phyloP scores from a whole-genome alignment of 2,113 vertebrate genomes.

The Nipponia nippon region DNA sequence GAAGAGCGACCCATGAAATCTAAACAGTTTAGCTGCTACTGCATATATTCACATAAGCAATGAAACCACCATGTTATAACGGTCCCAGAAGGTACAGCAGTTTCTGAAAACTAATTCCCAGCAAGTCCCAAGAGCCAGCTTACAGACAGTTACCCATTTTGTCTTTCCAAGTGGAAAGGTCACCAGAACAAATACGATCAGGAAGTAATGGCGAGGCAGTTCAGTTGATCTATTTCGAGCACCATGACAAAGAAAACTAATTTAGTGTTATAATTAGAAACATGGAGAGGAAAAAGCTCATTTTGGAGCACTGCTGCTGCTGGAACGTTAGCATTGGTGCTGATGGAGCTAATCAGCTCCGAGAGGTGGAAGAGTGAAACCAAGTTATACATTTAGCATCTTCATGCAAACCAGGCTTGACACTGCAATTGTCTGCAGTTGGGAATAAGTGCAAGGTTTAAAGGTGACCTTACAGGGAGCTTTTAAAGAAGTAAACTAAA shows the following conservation, averaged over 20 bases:
- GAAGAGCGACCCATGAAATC: background rate
- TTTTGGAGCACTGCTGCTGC: slow-evolving; percentile 35
- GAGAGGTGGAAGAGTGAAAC: slow-evolving; percentile 6
- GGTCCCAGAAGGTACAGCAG: background rate
- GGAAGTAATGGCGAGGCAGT: background rate
- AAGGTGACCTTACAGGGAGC: background rate
- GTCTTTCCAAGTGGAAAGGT: slow-evolving; percentile 53
- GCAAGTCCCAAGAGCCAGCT: slow-evolving; percentile 28
- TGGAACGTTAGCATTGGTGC: background rate
- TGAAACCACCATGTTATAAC: background rate
- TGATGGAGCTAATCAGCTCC: slow-evolving; percentile 42
- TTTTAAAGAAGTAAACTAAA: background rate
- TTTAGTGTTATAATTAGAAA: slow-evolving; percentile 51
- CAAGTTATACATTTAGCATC: slow-evolving; percentile 2
- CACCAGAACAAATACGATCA: slow-evolving; percentile 15
- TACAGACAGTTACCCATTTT: slow-evolving; percentile 19
- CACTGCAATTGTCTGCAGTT: background rate
- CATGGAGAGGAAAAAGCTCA: slow-evolving; percentile 25
- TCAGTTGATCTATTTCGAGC: slow-evolving; percentile 45
- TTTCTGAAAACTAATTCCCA: slow-evolving; percentile 37
- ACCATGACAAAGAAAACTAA: slow-evolving; percentile 50
- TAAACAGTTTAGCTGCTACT: background rate
- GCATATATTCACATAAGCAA: slow-evolving; percentile 18
- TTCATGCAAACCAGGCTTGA: slow-evolving; percentile 6
- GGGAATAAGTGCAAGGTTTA: background rate